Base-by-base conservation (phyloP, 2,113 vertebrate genomes). In the Stigmatopora nigra region DNA sequence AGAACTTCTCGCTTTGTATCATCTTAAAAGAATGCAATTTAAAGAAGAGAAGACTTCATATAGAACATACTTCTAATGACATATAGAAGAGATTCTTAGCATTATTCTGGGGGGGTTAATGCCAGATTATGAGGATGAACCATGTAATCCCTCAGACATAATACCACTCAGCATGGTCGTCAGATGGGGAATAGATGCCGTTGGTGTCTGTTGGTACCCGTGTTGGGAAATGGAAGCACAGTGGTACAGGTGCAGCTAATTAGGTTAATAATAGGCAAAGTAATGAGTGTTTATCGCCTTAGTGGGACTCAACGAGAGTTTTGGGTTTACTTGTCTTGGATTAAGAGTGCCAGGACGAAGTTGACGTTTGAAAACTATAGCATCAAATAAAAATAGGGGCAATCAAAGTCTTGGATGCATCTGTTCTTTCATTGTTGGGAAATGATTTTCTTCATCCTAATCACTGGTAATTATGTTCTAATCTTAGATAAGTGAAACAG, bases 271-370 rank as follows among this genome's bases (percentile, higher is more conserved):
- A 70, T 3, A 0, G 71, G 57, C 72, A 25, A 59, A 10, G 68
- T 78, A 78, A 83, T 84, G 75, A 75, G 79, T 17, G 77, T 83
- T 84, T 77, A 87, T 77, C 76, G 76, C 51, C 70, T 77, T 56
- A 69, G 70, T 48, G 68, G 58, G 64, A 58, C 66, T 72, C 44
- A 76, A 82, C 71, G 65, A 71, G 22, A 59, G 59, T 70, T 84
- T 72, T n/a, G 65, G 67, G 65, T 76, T 73, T 63, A 61, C 57
- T 79, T 76, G 65, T 67, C 48, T n/a, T 68, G 64, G 80, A 79
- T 84, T 73, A 78, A 12, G 38, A 46, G 68, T 72, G 61, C 35
- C 61, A 19, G 63, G 51, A 61, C 64, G 73, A 46, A 36, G 47
- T 19, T 38, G 62, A 31, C 46, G 51, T 64, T 64, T 64, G 31